Evolutionary conservation across 2,888 invertebrate species (phyloP), one percentile per base, ranked within the genome.

Genomic region (Pycnomerus fuliginosus): DNA sequence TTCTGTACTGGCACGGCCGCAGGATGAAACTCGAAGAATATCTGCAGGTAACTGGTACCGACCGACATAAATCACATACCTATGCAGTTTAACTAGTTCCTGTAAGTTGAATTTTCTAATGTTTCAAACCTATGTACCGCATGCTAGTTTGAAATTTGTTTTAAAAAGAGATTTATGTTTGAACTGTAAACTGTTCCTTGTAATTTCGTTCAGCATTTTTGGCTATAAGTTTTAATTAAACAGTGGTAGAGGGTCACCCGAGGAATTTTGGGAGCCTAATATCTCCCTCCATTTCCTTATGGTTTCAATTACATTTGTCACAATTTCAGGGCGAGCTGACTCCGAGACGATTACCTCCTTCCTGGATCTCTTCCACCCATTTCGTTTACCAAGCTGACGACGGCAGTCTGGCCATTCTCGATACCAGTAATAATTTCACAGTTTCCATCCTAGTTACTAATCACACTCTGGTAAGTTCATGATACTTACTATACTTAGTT

Each of bases 361-460:
- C 87, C 57, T 90, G 90, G 90, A 83, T 90, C 62, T 84, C 85
- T 62, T 80, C 84, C 55, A 83, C 84, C 65, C 87, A 89, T 74
- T 85, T 90, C 67, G 87, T 90, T 69, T 90, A 87, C 75, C 90
- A 90, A 72, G 83, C 86, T 34, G 89, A 90, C 77, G 90, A 90
- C 76, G 90, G 89, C 44, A 87, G 88, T 37, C 78, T 90, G 54
- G 81, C 87, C 55, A 83, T 89, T 38, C 77, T 89, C 64, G 84
- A 90, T 72, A 87, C 88, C 58, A 79, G 82, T 73, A 85, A 84
- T 73, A 88, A 90, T 73, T 70, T 71, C 53, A 82, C 84, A 34
- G 82, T 90, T 64, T 79, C 85, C 54, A 82, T 85, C 52, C 80
- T 90, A 63, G 90, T 90, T 72, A 88, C 90, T 60, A 90, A 90